Evolutionary conservation across 30 jellyfish, hydroid and myxozoan genomes (phyloP).

Genomic region (Aurelia sp.): DNA sequence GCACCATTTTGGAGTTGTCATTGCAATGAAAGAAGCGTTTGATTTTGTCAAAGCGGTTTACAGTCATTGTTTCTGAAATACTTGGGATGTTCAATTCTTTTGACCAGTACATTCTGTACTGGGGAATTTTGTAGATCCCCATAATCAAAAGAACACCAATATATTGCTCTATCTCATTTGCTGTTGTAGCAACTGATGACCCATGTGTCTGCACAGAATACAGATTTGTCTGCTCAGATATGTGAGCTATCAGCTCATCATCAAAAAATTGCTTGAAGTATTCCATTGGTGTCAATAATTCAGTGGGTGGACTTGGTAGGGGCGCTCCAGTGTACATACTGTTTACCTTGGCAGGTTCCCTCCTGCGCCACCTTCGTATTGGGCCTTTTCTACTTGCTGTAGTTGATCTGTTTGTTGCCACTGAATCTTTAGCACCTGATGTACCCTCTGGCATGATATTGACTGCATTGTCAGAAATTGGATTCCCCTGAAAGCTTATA

Average conservation of each 20-base stretch:
- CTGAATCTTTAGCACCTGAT: no score
- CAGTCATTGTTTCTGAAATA: no score
- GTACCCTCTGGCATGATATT: no score
- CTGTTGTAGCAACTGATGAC: not conserved
- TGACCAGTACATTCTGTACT: conserved; percentile 49
- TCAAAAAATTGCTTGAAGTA: conserved; percentile 6
- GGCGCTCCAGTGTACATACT: not conserved
- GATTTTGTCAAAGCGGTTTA: no score
- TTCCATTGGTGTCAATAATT: not conserved
- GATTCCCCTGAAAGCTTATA: no score
- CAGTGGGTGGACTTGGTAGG: not conserved
- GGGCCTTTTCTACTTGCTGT: not conserved
- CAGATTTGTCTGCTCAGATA: not conserved
- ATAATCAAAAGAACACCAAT: not conserved
- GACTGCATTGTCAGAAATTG: no score
- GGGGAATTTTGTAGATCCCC: conserved; percentile 40
- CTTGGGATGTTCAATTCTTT: not conserved
- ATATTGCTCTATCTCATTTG: conserved; percentile 30
- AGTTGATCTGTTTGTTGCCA: not conserved
- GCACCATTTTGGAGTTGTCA: no score
- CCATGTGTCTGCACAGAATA: conserved; percentile 23
- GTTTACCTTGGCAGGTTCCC: not conserved
- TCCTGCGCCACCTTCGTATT: not conserved
- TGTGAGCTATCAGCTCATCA: not conserved
- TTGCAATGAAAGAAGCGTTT: no score